These are phyloP conservation scores for Lepidochrysops patricia DNA, from an alignment of 2,888 invertebrate genomes.

Conservation along the genomic window DNA sequence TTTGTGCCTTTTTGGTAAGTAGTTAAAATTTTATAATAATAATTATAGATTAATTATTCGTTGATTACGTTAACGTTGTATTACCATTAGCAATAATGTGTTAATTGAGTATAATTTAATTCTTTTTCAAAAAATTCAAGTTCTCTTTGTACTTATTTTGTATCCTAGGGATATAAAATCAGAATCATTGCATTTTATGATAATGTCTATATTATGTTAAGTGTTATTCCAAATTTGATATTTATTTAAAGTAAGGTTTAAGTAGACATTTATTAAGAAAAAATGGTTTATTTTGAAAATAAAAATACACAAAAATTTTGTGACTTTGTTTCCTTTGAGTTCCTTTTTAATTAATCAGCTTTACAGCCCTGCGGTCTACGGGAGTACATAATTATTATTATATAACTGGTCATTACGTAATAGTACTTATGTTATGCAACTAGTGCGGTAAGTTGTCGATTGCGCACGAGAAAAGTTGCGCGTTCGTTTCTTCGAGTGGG, in stretches of 20 bases:
- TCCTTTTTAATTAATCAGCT: too few relatives aligned
- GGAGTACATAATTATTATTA: too few relatives aligned
- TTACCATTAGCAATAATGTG: neutral
- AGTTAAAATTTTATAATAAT: neutral
- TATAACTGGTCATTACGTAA: too few relatives aligned
- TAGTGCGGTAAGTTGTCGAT: too few relatives aligned
- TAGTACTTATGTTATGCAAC: too few relatives aligned
- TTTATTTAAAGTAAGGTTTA: conserved; percentile 27
- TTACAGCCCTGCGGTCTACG: too few relatives aligned
- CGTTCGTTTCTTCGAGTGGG: too few relatives aligned
- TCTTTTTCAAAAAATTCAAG: too few relatives aligned
- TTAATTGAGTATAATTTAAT: neutral
- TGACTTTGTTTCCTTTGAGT: neutral
- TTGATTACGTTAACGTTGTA: neutral
- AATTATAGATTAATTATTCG: neutral
- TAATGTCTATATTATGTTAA: conserved; percentile 25
- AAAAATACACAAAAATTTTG: conserved; percentile 19
- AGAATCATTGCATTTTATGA: conserved; percentile 24
- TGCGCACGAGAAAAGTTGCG: too few relatives aligned
- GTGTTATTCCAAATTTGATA: conserved; percentile 32
- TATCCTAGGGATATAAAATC: conserved; percentile 3
- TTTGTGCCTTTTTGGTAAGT: neutral
- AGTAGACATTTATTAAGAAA: conserved; percentile 21
- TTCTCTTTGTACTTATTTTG: neutral
- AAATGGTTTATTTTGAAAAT: conserved; percentile 28